Conservation (phyloP, 2,113 vertebrate species). For the Piliocolobus tephrosceles region DNA sequence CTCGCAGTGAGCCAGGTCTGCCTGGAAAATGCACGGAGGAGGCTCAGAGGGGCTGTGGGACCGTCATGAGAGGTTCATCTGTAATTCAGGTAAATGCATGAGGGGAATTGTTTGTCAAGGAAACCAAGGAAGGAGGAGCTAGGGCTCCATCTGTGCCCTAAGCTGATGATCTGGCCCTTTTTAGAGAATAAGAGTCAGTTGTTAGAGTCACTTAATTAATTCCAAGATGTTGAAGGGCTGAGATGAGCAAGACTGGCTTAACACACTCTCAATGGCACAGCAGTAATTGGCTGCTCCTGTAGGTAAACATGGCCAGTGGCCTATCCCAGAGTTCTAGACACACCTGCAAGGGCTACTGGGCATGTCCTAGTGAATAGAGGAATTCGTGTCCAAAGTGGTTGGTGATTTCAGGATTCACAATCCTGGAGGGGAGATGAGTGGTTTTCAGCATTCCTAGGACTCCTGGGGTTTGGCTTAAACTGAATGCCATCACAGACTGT, state of each 20-base stretch:
- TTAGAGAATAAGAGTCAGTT: slow-evolving; percentile 74
- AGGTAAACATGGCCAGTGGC: not conserved
- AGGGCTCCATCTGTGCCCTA: slow-evolving; percentile 77
- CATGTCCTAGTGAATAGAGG: not conserved
- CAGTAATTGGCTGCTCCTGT: not conserved
- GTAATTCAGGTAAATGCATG: slow-evolving; percentile 75
- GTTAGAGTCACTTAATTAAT: slow-evolving; percentile 77
- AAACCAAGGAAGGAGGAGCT: slow-evolving; percentile 70
- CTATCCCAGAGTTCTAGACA: not conserved
- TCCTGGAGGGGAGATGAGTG: not conserved
- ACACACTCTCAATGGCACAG: slow-evolving; percentile 50
- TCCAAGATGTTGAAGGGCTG: slow-evolving; percentile 72
- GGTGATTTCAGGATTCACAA: not conserved
- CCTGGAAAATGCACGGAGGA: not conserved
- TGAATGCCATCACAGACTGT: not conserved
- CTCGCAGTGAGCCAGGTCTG: not conserved
- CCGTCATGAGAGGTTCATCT: slow-evolving; percentile 64
- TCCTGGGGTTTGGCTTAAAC: not conserved
- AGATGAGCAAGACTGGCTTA: slow-evolving; percentile 66
- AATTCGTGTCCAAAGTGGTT: not conserved
- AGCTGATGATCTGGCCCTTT: slow-evolving; percentile 71
- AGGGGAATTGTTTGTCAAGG: slow-evolving; percentile 79
- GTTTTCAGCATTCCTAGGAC: not conserved
- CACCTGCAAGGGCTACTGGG: not conserved
- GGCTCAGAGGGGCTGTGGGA: slow-evolving; percentile 61